Conservation (phyloP, 2,888 invertebrate genomes). For the Thera britannica region DNA sequence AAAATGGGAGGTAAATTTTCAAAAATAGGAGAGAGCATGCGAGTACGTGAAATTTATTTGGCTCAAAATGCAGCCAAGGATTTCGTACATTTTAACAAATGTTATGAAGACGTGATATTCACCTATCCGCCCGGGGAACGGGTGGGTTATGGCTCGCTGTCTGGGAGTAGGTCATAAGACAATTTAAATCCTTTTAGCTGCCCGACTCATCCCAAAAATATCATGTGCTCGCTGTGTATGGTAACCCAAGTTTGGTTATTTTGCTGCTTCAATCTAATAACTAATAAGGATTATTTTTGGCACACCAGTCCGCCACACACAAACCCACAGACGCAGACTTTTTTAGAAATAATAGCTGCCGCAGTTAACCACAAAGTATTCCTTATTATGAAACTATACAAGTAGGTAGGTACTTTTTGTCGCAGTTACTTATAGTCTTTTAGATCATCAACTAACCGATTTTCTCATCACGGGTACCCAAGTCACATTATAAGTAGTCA, state of each 20-base stretch:
- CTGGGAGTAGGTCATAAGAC: slow-evolving; percentile 20
- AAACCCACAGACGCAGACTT: too few relatives aligned
- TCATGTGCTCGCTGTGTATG: neutral
- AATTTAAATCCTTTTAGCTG: slow-evolving; percentile 19
- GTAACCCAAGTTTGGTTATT: neutral
- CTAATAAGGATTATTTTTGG: too few relatives aligned
- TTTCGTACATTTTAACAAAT: slow-evolving; percentile 20
- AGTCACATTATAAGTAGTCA: too few relatives aligned
- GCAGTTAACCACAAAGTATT: too few relatives aligned
- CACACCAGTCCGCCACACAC: too few relatives aligned
- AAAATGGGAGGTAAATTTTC: neutral
- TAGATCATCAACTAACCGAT: neutral
- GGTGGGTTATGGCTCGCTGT: slow-evolving; percentile 19
- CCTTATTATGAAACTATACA: too few relatives aligned
- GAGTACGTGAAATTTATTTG: slow-evolving; percentile 6
- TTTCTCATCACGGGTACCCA: neutral
- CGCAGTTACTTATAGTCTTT: neutral
- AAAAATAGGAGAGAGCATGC: slow-evolving; percentile 4
- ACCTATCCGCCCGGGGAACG: slow-evolving; percentile 9
- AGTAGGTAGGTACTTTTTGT: neutral
- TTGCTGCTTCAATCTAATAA: neutral
- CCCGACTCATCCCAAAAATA: slow-evolving; percentile 4
- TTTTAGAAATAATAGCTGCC: too few relatives aligned
- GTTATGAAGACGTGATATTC: slow-evolving; percentile 21
- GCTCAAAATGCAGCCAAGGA: slow-evolving; percentile 20